Evolutionary conservation across 2,888 invertebrate genomes (phyloP), one percentile per base, ranked within the genome.

Genomic region (Seladonia tumulorum): DNA sequence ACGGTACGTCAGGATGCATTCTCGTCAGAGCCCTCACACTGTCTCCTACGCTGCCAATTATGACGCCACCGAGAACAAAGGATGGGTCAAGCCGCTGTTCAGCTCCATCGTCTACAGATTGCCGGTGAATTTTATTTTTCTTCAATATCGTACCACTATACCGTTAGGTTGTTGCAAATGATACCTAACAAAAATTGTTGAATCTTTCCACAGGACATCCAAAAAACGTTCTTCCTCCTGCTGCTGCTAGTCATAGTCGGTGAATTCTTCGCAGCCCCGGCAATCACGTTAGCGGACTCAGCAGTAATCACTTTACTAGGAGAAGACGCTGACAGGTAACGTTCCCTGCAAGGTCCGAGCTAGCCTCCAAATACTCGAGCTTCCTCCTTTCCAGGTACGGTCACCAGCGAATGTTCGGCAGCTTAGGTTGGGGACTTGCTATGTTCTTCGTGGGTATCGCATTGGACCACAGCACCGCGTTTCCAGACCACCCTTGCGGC

Each of bases 381-480:
- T 70, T 78, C 5, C 12, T 42, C 14, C 35, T 35, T 25, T 14
- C 25, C 89, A 96, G 97, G 91, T 98, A 99, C 95, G 99, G 99
- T 0, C 98, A 99, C 93, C 99, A 99, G 95, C 97, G 99, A 90
- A 99, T 99, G 98, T 99, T 99, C 94, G 99, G 99, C 2, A 99
- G 99, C 29, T 96, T 99, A 81, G 99, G 99, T 71, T 99, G 99
- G 99, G 99, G 99, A 47, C 96, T 99, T 91, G 98, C 99, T 72
- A 99, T 99, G 99, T 99, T 99, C 95, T 97, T 99, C 94, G 99
- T 99, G 84, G 99, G 98, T 83, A 98, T 99, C 92, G 99, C 98
- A 2, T 96, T 99, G 85, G 99, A 99, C 95, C 99, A 99, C 95
- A 99, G 99, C 82, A 99, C 99, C 35, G 97, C 99, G 0, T 99